Conservation (phyloP, 1,140 invertebrate genomes). For the Forficula auricularia region DNA sequence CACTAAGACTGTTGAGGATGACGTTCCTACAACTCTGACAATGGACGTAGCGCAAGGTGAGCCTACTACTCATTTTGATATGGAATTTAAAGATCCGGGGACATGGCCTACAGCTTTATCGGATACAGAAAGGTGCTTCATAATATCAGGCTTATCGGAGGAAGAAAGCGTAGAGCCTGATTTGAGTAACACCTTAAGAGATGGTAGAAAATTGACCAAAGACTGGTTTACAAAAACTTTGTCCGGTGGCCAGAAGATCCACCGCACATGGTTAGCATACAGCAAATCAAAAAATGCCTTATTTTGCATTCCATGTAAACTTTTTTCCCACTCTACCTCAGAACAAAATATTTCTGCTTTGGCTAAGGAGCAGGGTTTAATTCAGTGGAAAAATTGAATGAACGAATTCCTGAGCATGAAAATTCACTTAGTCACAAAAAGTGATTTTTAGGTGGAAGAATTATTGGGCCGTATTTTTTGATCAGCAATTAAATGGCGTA, state of each 20-base stretch:
- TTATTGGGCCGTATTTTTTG: no score
- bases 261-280: not conserved
- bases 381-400: slow-evolving; percentile 8
- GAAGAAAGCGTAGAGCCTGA: not conserved
- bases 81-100: not conserved
- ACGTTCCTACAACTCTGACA: slow-evolving; percentile 2
- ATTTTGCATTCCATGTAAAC: slow-evolving; percentile 3
- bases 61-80: not conserved
- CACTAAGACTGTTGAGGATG: no score
- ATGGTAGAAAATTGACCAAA: slow-evolving; percentile 6
- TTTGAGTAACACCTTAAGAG: slow-evolving; percentile 4
- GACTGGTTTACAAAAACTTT: slow-evolving; percentile 4
- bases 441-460: no score
- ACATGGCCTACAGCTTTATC: slow-evolving; percentile 3
- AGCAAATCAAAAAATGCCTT: slow-evolving; percentile 1
- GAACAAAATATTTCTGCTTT: slow-evolving; percentile 7
- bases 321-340: not conserved
- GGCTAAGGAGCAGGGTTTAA: slow-evolving; percentile 5
- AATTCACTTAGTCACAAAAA: slow-evolving; percentile 9
- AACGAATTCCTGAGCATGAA: slow-evolving; percentile 9
- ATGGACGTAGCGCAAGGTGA: not conserved
- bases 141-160: slow-evolving; percentile 3
- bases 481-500: no score
- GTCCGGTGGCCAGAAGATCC: not conserved
- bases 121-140: slow-evolving; percentile 5